Percentiles rank a stretch among this genome's conserved stretches.
Conservation (phyloP, 2,888 invertebrate genomes). For the Megalurothrips usitatus region DNA sequence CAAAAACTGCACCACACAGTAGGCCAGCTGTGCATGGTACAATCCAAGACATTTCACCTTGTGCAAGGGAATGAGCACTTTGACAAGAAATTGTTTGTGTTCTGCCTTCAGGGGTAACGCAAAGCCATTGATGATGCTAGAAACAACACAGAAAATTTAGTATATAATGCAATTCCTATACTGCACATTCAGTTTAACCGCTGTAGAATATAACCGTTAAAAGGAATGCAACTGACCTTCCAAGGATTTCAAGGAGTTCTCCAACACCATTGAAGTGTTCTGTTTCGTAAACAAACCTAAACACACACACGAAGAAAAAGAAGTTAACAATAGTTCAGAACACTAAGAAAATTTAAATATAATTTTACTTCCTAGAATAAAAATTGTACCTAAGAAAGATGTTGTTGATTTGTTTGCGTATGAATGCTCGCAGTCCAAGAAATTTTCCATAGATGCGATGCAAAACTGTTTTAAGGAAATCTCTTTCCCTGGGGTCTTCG, state of each 20-base stretch:
- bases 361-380: conserved; percentile 37
- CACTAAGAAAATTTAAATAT: conserved; percentile 27
- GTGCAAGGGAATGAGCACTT: conserved; percentile 91
- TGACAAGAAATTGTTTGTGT: conserved; percentile 94
- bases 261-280: conserved; percentile 98
- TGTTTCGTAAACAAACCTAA: conserved; percentile 96
- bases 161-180: neutral
- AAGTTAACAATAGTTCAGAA: neutral
- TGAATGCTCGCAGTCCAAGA: conserved; percentile 90
- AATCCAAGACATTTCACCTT: conserved; percentile 94
- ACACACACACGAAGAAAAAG: conserved; percentile 38
- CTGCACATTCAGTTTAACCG: neutral
- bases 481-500: conserved; percentile 93
- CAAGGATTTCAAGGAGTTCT: conserved; percentile 92
- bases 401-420: conserved; percentile 97
- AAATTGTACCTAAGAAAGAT: conserved; percentile 74
- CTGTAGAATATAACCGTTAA: neutral
- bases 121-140: conserved; percentile 96
- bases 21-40: conserved; percentile 96
- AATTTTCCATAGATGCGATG: conserved; percentile 98
- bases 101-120: conserved; percentile 96
- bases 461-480: conserved; percentile 95
- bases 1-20: conserved; percentile 97
- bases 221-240: conserved; percentile 55
- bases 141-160: conserved; percentile 34